Percentiles rank a stretch among this genome's conserved stretches.
Conservation (phyloP, 2,113 vertebrate species). For the Pomatostomus ruficeps region DNA sequence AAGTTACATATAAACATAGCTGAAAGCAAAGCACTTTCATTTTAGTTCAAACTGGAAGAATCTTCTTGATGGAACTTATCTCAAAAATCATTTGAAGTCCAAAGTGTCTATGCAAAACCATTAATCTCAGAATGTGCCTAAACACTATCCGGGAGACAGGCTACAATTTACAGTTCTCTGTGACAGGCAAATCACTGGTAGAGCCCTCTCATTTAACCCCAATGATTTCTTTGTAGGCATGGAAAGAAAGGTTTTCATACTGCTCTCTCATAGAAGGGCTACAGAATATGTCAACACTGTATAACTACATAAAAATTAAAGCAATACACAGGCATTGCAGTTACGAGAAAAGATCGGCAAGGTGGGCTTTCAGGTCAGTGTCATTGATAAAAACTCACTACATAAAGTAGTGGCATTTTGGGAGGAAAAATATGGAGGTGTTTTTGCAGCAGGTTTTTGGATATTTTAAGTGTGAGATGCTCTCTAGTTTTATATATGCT, state of each 20-base stretch:
- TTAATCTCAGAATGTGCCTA: conserved; percentile 77
- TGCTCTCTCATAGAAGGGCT: conserved; percentile 58
- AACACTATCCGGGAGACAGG: conserved; percentile 73
- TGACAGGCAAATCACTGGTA: conserved; percentile 71
- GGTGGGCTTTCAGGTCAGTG: conserved; percentile 39
- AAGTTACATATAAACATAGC: neutral
- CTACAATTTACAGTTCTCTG: conserved; percentile 68
- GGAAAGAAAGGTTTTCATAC: conserved; percentile 53
- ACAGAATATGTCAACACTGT: conserved; percentile 57
- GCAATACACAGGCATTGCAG: conserved; percentile 15
- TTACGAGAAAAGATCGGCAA: conserved; percentile 24
- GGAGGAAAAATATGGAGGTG: neutral
- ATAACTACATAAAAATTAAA: conserved; percentile 62
- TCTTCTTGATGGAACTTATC: conserved; percentile 63
- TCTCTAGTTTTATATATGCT: neutral
- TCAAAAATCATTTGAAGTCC: conserved; percentile 67
- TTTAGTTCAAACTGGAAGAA: conserved; percentile 47
- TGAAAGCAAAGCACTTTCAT: conserved; percentile 14
- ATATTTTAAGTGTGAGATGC: neutral
- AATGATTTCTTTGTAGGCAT: conserved; percentile 59
- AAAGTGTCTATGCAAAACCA: conserved; percentile 76
- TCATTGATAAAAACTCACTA: neutral
- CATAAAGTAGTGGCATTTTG: neutral
- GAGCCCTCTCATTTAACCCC: conserved; percentile 70
- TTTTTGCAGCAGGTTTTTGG: neutral